Evolutionary conservation across 2,797 vertebrate species (phyloP).

Genomic region (Crenuchus spilurus): DNA sequence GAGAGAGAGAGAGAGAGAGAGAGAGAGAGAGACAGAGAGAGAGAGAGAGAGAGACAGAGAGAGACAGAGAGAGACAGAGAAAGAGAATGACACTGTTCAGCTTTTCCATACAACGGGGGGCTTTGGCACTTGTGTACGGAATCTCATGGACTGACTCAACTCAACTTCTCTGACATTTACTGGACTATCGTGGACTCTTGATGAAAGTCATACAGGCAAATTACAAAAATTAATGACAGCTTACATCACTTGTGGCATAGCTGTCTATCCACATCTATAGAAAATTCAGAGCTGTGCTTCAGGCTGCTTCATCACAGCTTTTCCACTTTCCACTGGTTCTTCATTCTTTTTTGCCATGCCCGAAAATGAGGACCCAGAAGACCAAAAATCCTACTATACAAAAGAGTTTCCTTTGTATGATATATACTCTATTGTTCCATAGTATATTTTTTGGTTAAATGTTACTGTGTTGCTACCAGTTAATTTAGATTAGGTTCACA

Average conservation of each 20-base stretch:
- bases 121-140: conserved; percentile 18
- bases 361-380: no score
- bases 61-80: conserved; percentile 5
- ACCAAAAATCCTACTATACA: neutral
- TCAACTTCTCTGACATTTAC: conserved; percentile 40
- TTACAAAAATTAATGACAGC: conserved; percentile 31
- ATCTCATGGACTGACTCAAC: conserved; percentile 3
- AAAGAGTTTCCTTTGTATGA: no score
- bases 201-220: conserved; percentile 33
- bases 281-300: neutral
- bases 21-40: no score
- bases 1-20: no score
- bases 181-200: conserved; percentile 29
- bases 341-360: neutral
- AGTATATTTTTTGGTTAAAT: no score
- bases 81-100: conserved; percentile 11
- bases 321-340: conserved; percentile 21
- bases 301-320: conserved; percentile 9
- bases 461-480: no score
- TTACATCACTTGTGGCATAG: conserved; percentile 41
- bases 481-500: no score
- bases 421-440: no score
- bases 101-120: conserved; percentile 40
- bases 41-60: neutral
- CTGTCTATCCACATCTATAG: neutral